Conservation (phyloP, 1,140 invertebrate species). For the Drosophila carrolli region DNA sequence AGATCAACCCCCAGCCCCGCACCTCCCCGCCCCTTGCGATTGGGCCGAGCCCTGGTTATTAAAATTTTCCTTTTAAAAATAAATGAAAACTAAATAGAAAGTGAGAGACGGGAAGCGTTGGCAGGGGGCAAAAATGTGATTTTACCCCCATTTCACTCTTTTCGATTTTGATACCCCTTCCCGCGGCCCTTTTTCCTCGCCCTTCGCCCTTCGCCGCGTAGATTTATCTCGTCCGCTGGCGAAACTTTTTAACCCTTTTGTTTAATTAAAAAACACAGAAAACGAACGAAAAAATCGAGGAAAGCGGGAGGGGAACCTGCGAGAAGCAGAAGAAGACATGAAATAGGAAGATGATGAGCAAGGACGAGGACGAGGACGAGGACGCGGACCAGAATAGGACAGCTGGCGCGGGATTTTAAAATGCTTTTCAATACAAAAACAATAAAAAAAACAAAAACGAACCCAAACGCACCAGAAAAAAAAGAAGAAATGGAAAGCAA, state of each 20-base stretch:
- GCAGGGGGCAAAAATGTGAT: slow-evolving; percentile 65
- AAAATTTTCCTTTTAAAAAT: slow-evolving; percentile 80
- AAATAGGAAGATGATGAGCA: slow-evolving; percentile 23
- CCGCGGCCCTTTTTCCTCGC: background rate
- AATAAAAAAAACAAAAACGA: slow-evolving; percentile 20
- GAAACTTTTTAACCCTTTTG: slow-evolving; percentile 82
- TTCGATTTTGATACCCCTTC: slow-evolving; percentile 10
- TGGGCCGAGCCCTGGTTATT: slow-evolving; percentile 68
- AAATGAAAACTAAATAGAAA: slow-evolving; percentile 82
- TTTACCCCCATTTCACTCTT: slow-evolving; percentile 65
- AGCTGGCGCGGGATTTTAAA: slow-evolving; percentile 77
- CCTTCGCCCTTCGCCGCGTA: slow-evolving; percentile 19
- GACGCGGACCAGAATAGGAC: slow-evolving; percentile 44
- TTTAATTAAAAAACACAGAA: slow-evolving; percentile 78
- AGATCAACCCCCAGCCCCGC: slow-evolving; percentile 11
- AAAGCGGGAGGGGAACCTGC: slow-evolving; percentile 31
- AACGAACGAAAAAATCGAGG: slow-evolving; percentile 41
- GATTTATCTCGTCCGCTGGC: slow-evolving; percentile 45
- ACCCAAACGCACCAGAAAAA: slow-evolving; percentile 31
- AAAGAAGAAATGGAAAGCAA: slow-evolving; percentile 50
- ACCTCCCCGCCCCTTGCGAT: no score
- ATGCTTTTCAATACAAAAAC: slow-evolving; percentile 70
- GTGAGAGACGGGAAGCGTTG: slow-evolving; percentile 15
- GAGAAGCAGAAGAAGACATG: slow-evolving; percentile 23
- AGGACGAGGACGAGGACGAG: slow-evolving; percentile 3